Conservation (phyloP, 2,113 vertebrate genomes). For the Plestiodon gilberti region DNA sequence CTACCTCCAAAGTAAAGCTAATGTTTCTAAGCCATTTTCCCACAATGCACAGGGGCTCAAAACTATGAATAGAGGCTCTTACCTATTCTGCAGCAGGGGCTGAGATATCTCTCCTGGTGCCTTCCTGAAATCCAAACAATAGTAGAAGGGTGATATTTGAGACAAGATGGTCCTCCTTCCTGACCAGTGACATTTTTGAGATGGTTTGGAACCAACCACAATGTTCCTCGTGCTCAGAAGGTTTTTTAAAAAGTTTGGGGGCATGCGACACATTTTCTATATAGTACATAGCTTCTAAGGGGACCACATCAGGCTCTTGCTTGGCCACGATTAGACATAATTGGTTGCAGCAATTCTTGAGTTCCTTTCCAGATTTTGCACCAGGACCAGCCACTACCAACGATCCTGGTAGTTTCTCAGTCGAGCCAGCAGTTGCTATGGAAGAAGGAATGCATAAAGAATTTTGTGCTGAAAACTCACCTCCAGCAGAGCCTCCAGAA, state of each 20-base stretch:
- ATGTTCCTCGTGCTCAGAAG: not conserved
- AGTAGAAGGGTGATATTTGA: not conserved
- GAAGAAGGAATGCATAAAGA: not conserved
- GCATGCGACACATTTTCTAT: not conserved
- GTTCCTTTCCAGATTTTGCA: not conserved
- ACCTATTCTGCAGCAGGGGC: constrained; percentile 49
- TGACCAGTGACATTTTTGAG: not conserved
- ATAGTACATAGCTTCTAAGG: not conserved
- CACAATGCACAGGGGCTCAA: not conserved
- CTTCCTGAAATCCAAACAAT: constrained; percentile 32
- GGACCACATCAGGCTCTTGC: not conserved
- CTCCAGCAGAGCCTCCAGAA: constrained; percentile 30
- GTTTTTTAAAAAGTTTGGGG: no score
- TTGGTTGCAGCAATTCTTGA: not conserved
- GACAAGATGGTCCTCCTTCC: not conserved
- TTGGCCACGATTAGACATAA: not conserved
- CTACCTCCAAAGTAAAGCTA: not conserved
- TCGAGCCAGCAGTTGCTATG: not conserved
- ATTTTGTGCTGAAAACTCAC: constrained; percentile 49
- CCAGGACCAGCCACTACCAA: not conserved
- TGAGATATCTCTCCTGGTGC: not conserved
- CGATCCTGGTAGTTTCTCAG: not conserved
- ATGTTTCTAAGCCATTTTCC: not conserved
- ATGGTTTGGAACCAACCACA: not conserved
- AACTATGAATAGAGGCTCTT: not conserved